Conservation (phyloP, 2,888 invertebrate genomes). For the Coremacera marginata region DNA sequence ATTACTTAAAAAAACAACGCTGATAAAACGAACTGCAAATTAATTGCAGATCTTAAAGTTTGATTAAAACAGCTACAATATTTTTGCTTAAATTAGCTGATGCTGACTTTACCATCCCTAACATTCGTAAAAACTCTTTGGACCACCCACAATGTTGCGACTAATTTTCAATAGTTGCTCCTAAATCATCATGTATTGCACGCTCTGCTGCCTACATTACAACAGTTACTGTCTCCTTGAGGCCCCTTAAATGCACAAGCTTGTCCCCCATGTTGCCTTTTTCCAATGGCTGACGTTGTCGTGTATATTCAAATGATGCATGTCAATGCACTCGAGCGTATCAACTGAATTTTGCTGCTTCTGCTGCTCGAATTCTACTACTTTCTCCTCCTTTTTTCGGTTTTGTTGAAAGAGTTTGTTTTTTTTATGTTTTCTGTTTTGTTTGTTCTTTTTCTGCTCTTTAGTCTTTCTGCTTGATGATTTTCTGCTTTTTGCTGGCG, state of each 20-base stretch:
- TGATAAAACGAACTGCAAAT: too few relatives aligned
- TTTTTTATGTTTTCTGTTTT: conserved; percentile 24
- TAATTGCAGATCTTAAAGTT: not conserved
- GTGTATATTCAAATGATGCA: conserved; percentile 50
- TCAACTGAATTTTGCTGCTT: conserved; percentile 41
- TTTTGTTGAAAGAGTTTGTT: conserved; percentile 4
- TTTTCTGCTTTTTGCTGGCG: conserved; percentile 47
- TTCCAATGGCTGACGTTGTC: conserved; percentile 25
- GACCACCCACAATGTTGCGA: not conserved
- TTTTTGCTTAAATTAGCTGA: not conserved
- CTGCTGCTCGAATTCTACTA: conserved; percentile 22
- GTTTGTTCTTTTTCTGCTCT: conserved; percentile 48
- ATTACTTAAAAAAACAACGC: too few relatives aligned
- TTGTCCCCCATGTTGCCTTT: conserved; percentile 21
- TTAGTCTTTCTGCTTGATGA: conserved; percentile 48
- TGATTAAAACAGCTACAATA: not conserved
- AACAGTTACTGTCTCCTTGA: not conserved
- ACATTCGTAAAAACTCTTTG: not conserved
- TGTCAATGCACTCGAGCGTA: conserved; percentile 52
- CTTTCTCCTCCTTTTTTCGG: conserved; percentile 5
- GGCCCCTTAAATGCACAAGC: not conserved
- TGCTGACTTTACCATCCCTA: not conserved
- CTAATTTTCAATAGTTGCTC: conserved; percentile 24
- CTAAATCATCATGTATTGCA: conserved; percentile 4
- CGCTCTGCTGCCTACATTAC: not conserved